Evolutionary conservation across 2,888 invertebrate species (phyloP), one percentile per base, ranked within the genome.

Genomic region (Drosophila anceps): DNA sequence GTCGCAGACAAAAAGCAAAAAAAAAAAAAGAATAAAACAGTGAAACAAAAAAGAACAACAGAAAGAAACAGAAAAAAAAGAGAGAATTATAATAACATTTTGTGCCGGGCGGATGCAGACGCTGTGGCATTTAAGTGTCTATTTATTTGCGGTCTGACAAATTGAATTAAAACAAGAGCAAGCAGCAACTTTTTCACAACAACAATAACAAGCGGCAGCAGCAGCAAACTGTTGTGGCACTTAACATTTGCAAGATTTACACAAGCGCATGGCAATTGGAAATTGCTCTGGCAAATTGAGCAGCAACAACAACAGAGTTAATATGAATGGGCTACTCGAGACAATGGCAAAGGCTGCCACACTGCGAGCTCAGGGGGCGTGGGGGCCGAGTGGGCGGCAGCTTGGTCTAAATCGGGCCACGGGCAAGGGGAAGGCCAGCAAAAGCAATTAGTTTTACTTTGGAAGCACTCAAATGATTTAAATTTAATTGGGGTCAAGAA

Each of bases 401-500:
- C 33, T 12, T 33, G 33, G 33, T 10, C 33, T 33, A 33, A 33
- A 33, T 10, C 10, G 10, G 43, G 24, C 6, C 13, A n/a, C 8
- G 31, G 31, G n/a, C n/a, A n/a, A 15, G 53, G 9, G 53, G 18
- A n/a, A 6, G 44, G 71, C 41, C n/a, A 18, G 77, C 66, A 72
- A 88, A 89, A 88, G 79, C 84, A 90, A 86, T 90, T 90, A 88
- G 88, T 84, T 90, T 84, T 76, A 82, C 90, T 84, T 88, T 69
- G 74, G 72, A 63, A 69, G 77, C 78, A 83, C 84, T 87, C 70
- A 69, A 79, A 88, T 90, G 81, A 90, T 84, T 88, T 91, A 91
- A 91, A 82, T 91, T 91, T 91, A 91, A 91, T 86, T 91, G 89
- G 81, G 84, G 77, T 81, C 91, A 83, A 75, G 80, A 77, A 77